Evolutionary conservation across 2,888 invertebrate genomes (phyloP).

Genomic region (Junonia oenone): DNA sequence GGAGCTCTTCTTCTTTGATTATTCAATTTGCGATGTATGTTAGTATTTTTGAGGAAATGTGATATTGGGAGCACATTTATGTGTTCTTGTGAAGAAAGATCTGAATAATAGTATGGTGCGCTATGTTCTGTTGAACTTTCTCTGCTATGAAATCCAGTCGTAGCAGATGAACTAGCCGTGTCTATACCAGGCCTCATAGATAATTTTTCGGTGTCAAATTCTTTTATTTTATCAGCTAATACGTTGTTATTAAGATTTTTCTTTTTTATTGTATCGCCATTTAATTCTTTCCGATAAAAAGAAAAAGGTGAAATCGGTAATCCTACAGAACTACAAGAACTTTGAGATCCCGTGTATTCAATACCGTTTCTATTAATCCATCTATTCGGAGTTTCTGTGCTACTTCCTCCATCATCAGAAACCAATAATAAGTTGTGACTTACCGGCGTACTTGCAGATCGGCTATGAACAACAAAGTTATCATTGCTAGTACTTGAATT

Average conservation of each 20-base stretch:
- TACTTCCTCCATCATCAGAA: constrained; percentile 35
- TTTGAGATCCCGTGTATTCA: constrained; percentile 57
- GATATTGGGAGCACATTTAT: constrained; percentile 66
- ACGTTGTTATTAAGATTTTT: constrained; percentile 68
- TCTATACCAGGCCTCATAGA: constrained; percentile 49
- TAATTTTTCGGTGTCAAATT: constrained; percentile 66
- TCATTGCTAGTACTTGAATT: neutral
- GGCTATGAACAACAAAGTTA: constrained; percentile 26
- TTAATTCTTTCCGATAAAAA: constrained; percentile 68
- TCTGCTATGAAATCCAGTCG: constrained; percentile 79
- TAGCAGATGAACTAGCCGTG: constrained; percentile 53
- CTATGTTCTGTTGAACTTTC: constrained; percentile 83
- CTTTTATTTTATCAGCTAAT: constrained; percentile 66
- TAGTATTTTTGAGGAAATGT: constrained; percentile 72
- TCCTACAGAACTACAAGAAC: constrained; percentile 57
- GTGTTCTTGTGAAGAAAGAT: constrained; percentile 80
- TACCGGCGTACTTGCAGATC: constrained; percentile 60
- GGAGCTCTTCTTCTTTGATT: constrained; percentile 85
- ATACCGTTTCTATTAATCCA: constrained; percentile 48
- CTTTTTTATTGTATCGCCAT: constrained; percentile 54
- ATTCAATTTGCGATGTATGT: constrained; percentile 80
- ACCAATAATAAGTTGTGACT: constrained; percentile 36
- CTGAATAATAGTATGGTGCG: constrained; percentile 93
- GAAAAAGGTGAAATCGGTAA: constrained; percentile 63
- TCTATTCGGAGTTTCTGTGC: constrained; percentile 38